These are phyloP conservation scores for Egretta garzetta DNA, from an alignment of 2,113 vertebrate genomes.

Conservation along the genomic window DNA sequence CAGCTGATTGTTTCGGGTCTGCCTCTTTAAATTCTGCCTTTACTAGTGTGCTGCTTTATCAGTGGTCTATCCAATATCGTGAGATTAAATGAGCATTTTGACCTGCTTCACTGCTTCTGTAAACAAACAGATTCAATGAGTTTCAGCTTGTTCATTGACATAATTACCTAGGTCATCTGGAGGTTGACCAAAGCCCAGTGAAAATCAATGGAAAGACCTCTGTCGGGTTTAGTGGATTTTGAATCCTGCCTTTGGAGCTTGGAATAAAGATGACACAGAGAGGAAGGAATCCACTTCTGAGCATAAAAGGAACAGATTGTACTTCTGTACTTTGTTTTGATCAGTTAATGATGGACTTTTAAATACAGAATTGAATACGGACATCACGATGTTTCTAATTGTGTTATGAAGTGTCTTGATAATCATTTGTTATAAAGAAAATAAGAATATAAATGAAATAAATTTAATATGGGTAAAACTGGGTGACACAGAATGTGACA, in stretches of 20 bases:
- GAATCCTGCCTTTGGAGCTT: neutral
- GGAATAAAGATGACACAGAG: neutral
- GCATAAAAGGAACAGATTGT: neutral
- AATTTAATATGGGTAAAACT: neutral
- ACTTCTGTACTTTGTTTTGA: neutral
- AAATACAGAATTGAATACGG: neutral
- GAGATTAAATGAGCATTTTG: constrained; percentile 9
- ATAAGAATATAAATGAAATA: neutral
- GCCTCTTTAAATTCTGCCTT: neutral
- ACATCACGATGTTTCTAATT: neutral
- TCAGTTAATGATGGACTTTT: neutral
- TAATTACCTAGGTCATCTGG: neutral
- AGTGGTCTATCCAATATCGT: neutral
- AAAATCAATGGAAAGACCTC: neutral
- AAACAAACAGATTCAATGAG: neutral
- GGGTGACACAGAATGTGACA: neutral
- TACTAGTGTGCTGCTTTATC: neutral
- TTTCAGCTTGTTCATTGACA: neutral
- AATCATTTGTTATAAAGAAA: neutral
- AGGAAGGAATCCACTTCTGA: neutral
- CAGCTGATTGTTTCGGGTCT: neutral
- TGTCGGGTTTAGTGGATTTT: neutral
- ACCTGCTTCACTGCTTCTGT: neutral
- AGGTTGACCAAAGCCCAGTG: neutral
- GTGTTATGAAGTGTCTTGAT: neutral